Percentiles rank a stretch among this genome's conserved stretches.
Conservation (phyloP, 2,888 invertebrate species). For the Lathronympha strigana region DNA sequence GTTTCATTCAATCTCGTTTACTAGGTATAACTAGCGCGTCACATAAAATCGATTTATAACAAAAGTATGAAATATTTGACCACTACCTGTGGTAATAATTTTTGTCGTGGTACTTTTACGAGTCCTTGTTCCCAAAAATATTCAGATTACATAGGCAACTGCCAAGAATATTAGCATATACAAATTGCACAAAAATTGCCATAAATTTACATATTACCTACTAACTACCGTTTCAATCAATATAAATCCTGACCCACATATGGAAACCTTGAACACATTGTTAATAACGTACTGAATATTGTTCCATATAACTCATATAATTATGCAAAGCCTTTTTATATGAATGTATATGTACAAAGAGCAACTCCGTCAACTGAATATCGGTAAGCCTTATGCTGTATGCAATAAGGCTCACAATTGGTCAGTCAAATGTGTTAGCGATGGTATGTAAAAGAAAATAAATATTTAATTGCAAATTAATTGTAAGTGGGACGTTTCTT, state of each 20-base stretch:
- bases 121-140: background rate
- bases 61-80: too few relatives aligned
- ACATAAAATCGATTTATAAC: too few relatives aligned
- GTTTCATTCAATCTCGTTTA: too few relatives aligned
- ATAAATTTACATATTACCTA: slow-evolving; percentile 20
- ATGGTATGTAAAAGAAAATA: slow-evolving; percentile 4
- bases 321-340: slow-evolving; percentile 24
- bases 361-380: too few relatives aligned
- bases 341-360: background rate
- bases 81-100: too few relatives aligned
- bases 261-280: slow-evolving; percentile 16
- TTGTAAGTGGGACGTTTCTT: slow-evolving; percentile 36
- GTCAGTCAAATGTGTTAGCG: too few relatives aligned
- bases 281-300: background rate
- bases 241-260: slow-evolving; percentile 24
- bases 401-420: background rate
- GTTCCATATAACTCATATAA: slow-evolving; percentile 17
- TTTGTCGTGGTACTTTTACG: background rate
- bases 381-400: too few relatives aligned
- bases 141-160: background rate
- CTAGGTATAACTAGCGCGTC: too few relatives aligned
- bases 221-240: background rate
- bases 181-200: slow-evolving; percentile 10
- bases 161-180: slow-evolving; percentile 7
- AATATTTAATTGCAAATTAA: slow-evolving; percentile 28